Percentiles rank a stretch among this genome's conserved stretches.
Conservation (phyloP, 53 echinoderm and acorn worm species). For the Stichopus horrens region DNA sequence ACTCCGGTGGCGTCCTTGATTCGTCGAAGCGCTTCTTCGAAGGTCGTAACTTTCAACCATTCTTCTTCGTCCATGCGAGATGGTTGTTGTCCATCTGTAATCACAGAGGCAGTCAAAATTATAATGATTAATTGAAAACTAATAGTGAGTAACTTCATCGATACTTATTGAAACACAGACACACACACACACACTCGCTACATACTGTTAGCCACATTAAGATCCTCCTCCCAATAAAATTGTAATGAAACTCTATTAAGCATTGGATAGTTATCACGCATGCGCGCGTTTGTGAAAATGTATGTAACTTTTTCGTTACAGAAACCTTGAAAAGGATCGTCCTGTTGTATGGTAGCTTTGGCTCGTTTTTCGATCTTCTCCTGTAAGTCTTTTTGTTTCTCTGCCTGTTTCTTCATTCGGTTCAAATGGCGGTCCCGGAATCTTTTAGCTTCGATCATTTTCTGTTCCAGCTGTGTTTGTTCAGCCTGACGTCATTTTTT, state of each 20-base stretch:
- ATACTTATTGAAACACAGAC: too few relatives aligned
- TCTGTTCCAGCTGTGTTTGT: conserved; percentile 78
- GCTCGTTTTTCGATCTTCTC: conserved; percentile 88
- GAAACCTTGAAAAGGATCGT: conserved; percentile 75
- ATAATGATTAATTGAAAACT: too few relatives aligned
- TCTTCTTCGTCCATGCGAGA: conserved; percentile 88
- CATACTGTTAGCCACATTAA: too few relatives aligned
- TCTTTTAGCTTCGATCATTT: conserved; percentile 87
- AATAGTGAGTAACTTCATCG: too few relatives aligned
- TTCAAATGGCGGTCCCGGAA: conserved; percentile 85
- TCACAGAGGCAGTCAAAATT: too few relatives aligned
- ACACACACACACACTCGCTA: too few relatives aligned
- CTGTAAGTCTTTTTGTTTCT: conserved; percentile 93
- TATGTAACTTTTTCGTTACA: too few relatives aligned
- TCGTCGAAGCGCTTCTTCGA: conserved; percentile 83
- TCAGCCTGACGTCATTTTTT: conserved; percentile 54
- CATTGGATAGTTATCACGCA: too few relatives aligned
- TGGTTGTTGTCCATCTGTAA: conserved; percentile 73
- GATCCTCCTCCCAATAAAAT: too few relatives aligned
- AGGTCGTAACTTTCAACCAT: conserved; percentile 88
- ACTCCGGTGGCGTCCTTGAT: conserved; percentile 83
- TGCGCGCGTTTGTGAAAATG: too few relatives aligned
- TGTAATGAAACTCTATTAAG: too few relatives aligned
- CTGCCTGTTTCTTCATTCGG: conserved; percentile 97
- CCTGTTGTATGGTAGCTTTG: conserved; percentile 79